These are phyloP conservation scores for Oligia fasciuncula DNA, from an alignment of 2,888 invertebrate genomes.

Conservation along the genomic window DNA sequence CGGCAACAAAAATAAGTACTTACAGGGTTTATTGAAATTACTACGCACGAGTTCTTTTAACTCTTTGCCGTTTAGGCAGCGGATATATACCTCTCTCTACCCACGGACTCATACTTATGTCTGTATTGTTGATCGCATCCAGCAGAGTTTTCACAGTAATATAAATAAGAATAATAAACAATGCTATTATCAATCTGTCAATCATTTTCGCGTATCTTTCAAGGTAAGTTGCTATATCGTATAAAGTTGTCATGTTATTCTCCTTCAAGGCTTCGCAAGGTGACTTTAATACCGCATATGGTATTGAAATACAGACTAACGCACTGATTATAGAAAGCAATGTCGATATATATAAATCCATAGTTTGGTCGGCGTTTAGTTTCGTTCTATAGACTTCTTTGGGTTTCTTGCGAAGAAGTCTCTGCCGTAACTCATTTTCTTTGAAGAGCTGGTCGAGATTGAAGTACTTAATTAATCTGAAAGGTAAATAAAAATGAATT, in stretches of 20 bases:
- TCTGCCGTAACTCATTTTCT: slow-evolving; percentile 61
- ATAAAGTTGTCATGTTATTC: slow-evolving; percentile 55
- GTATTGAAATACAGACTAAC: slow-evolving; percentile 74
- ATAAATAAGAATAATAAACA: slow-evolving; percentile 67
- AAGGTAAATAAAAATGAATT: slow-evolving; percentile 33
- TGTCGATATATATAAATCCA: slow-evolving; percentile 72
- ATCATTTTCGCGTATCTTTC: slow-evolving; percentile 68
- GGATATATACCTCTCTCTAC: slow-evolving; percentile 72
- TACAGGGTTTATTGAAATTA: too few relatives aligned
- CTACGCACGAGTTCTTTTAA: not conserved
- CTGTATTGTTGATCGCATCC: slow-evolving; percentile 73
- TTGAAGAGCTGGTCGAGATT: slow-evolving; percentile 63
- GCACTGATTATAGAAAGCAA: slow-evolving; percentile 73
- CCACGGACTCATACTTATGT: slow-evolving; percentile 76
- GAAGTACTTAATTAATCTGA: slow-evolving; percentile 71
- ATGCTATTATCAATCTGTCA: slow-evolving; percentile 71
- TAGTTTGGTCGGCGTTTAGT: slow-evolving; percentile 63
- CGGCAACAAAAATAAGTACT: too few relatives aligned
- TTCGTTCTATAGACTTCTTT: slow-evolving; percentile 65
- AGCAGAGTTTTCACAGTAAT: slow-evolving; percentile 65
- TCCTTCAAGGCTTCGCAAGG: slow-evolving; percentile 72
- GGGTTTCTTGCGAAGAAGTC: slow-evolving; percentile 65
- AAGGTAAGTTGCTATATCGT: slow-evolving; percentile 60
- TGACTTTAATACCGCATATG: slow-evolving; percentile 68
- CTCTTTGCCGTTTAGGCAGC: slow-evolving; percentile 29